Conservation (phyloP, 2,113 vertebrate species). For the Laticauda colubrina region DNA sequence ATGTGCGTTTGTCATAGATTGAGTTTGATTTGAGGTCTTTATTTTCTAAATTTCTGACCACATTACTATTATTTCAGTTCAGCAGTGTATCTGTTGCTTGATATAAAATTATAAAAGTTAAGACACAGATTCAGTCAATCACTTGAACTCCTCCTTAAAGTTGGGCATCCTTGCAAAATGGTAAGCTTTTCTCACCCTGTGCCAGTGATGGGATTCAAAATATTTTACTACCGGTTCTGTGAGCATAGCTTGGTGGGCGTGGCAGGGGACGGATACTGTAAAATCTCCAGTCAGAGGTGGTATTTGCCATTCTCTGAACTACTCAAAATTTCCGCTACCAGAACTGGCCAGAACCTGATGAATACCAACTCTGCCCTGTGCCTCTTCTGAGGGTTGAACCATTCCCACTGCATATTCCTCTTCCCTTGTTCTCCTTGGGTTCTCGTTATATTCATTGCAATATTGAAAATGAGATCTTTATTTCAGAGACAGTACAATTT, state of each 20-base stretch:
- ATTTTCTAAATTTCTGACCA: neutral
- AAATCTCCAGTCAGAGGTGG: too few species aligned
- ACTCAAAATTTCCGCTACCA: too few species aligned
- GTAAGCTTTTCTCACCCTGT: neutral
- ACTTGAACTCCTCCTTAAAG: neutral
- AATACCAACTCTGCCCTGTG: neutral
- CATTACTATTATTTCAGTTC: neutral
- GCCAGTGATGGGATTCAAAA: too few species aligned
- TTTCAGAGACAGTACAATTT: neutral
- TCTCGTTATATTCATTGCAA: neutral
- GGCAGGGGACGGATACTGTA: too few species aligned
- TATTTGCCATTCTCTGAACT: too few species aligned
- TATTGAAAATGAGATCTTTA: neutral
- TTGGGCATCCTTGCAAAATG: neutral
- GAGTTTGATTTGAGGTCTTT: neutral
- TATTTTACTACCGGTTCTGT: too few species aligned
- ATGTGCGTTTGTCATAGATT: neutral
- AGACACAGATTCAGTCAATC: neutral
- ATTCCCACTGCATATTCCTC: neutral
- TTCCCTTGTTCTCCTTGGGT: neutral
- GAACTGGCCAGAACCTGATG: too few species aligned
- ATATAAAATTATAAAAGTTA: neutral
- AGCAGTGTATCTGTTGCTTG: neutral
- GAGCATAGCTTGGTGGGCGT: too few species aligned
- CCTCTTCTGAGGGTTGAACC: neutral